Percentiles rank a stretch among this genome's conserved stretches.
Conservation (phyloP, 2,797 vertebrate species). For the Aldrovandia affinis region DNA sequence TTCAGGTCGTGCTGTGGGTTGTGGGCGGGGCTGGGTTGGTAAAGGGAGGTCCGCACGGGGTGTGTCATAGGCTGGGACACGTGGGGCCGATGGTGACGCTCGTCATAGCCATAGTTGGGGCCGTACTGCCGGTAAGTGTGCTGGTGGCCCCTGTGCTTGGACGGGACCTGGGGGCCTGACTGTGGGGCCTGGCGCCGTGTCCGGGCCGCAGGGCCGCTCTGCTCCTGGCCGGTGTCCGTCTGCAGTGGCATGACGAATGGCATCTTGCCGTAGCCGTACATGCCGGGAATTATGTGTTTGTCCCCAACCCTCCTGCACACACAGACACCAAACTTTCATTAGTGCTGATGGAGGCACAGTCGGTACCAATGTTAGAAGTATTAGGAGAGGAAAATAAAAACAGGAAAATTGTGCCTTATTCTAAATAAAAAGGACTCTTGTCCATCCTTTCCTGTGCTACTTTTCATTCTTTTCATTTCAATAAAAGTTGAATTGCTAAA, state of each 20-base stretch:
- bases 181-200: slow-evolving; percentile 63
- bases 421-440: background rate
- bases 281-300: slow-evolving; percentile 69
- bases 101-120: slow-evolving; percentile 9
- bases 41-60: slow-evolving; percentile 61
- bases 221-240: slow-evolving; percentile 66
- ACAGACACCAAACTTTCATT: slow-evolving; percentile 7
- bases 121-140: slow-evolving; percentile 49
- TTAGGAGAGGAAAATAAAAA: background rate
- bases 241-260: slow-evolving; percentile 78
- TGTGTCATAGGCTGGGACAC: slow-evolving; percentile 43
- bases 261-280: slow-evolving; percentile 79
- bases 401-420: background rate
- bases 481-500: background rate
- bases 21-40: slow-evolving; percentile 58
- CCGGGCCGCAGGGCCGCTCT: slow-evolving; percentile 60
- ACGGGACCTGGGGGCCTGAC: slow-evolving; percentile 34
- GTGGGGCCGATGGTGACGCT: background rate
- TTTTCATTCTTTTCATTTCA: background rate
- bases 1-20: slow-evolving; percentile 63
- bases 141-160: slow-evolving; percentile 18
- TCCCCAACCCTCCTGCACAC: slow-evolving; percentile 62
- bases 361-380: background rate
- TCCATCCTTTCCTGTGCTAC: background rate
- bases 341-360: background rate